Evolutionary conservation across 2,888 invertebrate species (phyloP).

Genomic region (Acronicta aceris): DNA sequence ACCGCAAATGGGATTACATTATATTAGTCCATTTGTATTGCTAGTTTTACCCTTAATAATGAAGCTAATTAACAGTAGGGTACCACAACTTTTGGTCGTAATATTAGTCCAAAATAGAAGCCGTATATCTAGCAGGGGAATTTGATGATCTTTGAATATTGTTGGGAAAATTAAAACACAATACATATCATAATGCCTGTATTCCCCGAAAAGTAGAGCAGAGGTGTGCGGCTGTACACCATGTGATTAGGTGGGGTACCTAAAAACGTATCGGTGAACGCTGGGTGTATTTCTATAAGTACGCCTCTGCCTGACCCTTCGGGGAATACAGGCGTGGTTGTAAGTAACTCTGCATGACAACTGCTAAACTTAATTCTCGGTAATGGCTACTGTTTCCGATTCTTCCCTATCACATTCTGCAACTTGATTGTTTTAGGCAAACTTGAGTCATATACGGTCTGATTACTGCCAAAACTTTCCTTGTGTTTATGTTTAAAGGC

Average conservation of each 20-base stretch:
- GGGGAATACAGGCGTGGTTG: neutral
- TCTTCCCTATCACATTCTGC: constrained; percentile 25
- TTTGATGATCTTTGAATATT: too few species aligned
- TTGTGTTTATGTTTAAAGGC: constrained; percentile 40
- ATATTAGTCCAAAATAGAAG: too few species aligned
- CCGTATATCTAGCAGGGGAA: too few species aligned
- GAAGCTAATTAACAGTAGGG: constrained; percentile 3
- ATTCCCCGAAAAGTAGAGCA: too few species aligned
- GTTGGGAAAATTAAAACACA: too few species aligned
- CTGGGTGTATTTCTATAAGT: too few species aligned
- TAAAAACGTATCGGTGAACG: too few species aligned
- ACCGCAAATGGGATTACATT: constrained; percentile 20
- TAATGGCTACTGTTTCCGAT: constrained; percentile 2
- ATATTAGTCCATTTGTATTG: constrained; percentile 11
- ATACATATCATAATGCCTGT: too few species aligned
- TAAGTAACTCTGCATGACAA: neutral
- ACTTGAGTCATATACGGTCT: constrained; percentile 48
- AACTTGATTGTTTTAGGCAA: constrained; percentile 40
- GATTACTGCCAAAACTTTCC: constrained; percentile 45
- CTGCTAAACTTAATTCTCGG: neutral
- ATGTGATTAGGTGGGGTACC: too few species aligned
- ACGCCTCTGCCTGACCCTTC: neutral
- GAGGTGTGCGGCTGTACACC: too few species aligned
- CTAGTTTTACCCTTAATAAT: constrained; percentile 2
- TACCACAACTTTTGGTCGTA: neutral